Conservation (phyloP, 2,888 invertebrate species). For the Pollenia griseotomentosa region DNA sequence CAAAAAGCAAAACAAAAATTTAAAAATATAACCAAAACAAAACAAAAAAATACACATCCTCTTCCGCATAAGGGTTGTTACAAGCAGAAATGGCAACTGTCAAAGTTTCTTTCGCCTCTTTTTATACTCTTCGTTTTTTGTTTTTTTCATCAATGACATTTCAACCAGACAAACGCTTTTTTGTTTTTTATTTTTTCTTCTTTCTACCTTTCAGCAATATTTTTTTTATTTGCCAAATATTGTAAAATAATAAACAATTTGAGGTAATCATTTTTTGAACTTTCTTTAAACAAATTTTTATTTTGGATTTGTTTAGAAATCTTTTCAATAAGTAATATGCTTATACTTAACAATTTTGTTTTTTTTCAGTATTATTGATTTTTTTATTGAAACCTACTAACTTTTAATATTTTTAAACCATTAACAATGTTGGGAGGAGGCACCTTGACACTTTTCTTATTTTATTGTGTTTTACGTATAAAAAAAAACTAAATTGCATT, state of each 20-base stretch:
- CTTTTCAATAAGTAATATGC: too few relatives aligned
- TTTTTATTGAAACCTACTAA: constrained; percentile 53
- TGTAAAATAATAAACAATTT: not conserved
- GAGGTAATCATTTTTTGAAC: not conserved
- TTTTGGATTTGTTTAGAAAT: too few relatives aligned
- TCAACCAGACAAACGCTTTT: constrained; percentile 64
- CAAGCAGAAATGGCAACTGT: constrained; percentile 48
- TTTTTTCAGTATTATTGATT: constrained; percentile 52
- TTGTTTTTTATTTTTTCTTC: constrained; percentile 23
- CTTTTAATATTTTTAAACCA: constrained; percentile 48
- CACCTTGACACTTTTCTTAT: constrained; percentile 69
- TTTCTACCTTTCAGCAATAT: constrained; percentile 15
- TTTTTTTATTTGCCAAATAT: constrained; percentile 27
- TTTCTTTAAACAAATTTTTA: not conserved
- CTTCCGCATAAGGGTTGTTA: constrained; percentile 67
- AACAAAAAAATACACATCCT: constrained; percentile 49
- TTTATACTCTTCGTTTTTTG: not conserved
- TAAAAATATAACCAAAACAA: constrained; percentile 16
- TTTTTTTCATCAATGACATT: constrained; percentile 60
- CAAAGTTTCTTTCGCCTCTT: constrained; percentile 52
- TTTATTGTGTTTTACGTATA: not conserved
- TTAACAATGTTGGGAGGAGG: constrained; percentile 54
- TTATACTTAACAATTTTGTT: not conserved
- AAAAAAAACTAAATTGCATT: not conserved
- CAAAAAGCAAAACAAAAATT: not conserved